Percentiles rank a stretch among this genome's conserved stretches.
Evolutionary conservation across 2,888 invertebrate genomes (phyloP).

Genomic region (Theretra japonica): DNA sequence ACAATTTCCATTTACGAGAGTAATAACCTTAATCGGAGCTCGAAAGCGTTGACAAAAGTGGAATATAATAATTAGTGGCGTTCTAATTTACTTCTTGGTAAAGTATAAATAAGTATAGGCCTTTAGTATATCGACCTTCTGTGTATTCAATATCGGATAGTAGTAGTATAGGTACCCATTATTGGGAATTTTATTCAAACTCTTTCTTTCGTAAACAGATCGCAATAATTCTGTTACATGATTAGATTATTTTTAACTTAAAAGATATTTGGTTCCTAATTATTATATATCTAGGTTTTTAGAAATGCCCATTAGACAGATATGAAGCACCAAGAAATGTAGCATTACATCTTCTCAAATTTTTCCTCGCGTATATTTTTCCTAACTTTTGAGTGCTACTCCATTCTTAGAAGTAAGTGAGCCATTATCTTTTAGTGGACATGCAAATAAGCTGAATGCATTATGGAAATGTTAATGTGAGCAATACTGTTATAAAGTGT

Average conservation of each 20-base stretch:
- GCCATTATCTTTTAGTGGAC: conserved; percentile 3
- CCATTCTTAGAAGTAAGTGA: not conserved
- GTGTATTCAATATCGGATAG: not conserved
- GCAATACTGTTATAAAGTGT: not conserved
- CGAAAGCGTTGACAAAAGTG: not conserved
- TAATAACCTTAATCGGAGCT: not conserved
- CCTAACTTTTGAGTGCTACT: not conserved
- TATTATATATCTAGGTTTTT: too few species aligned
- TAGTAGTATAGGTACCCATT: not conserved
- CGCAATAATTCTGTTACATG: too few species aligned
- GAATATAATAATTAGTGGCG: not conserved
- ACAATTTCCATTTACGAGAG: not conserved
- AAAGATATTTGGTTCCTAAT: too few species aligned
- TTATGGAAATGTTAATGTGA: not conserved
- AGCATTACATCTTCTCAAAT: too few species aligned
- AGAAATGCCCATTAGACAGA: too few species aligned
- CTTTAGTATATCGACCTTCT: too few species aligned
- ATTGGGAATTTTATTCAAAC: not conserved
- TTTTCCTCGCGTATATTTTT: too few species aligned
- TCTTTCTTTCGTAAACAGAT: too few species aligned
- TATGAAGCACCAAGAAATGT: too few species aligned
- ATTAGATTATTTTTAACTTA: too few species aligned
- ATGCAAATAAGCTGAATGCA: not conserved
- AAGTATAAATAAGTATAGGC: too few species aligned
- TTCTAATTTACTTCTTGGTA: not conserved